phyloP scores from a whole-genome alignment of 2,113 vertebrate species.

The Zosterops japonicus region DNA sequence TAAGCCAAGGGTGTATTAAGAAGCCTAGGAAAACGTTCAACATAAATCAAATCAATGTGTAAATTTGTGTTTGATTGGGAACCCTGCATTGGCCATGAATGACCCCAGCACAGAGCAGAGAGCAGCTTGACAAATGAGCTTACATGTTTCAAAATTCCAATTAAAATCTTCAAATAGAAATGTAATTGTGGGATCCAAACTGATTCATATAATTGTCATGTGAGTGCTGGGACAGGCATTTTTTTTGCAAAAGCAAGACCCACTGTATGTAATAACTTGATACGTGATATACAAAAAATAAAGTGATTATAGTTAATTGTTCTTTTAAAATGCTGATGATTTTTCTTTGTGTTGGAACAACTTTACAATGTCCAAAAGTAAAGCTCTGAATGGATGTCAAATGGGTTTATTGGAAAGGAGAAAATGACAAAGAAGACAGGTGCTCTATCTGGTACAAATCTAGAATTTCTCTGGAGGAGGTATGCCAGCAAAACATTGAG shows the following conservation, averaged over 20 bases:
- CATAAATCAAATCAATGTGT: constrained; percentile 42
- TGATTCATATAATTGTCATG: not conserved
- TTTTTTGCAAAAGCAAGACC: not conserved
- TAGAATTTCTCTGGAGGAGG: not conserved
- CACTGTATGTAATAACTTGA: not conserved
- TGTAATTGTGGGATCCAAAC: not conserved
- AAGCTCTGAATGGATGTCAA: not conserved
- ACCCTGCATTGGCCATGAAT: not conserved
- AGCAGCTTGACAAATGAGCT: constrained; percentile 24
- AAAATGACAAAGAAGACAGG: not conserved
- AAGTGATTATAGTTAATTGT: not conserved
- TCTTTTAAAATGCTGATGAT: not conserved
- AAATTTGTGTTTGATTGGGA: constrained; percentile 14
- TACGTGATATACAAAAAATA: not conserved
- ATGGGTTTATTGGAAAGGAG: not conserved
- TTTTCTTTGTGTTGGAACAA: not conserved
- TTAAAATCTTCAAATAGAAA: constrained; percentile 1
- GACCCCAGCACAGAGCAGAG: constrained; percentile 30
- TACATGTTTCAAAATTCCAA: not conserved
- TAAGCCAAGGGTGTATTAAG: not conserved
- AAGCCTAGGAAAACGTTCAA: not conserved
- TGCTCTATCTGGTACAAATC: not conserved
- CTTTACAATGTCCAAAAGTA: not conserved
- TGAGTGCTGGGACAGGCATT: not conserved
- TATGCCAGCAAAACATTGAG: not conserved